Base-by-base conservation (phyloP, 2,888 invertebrate genomes). In the Pelosia muscerda region DNA sequence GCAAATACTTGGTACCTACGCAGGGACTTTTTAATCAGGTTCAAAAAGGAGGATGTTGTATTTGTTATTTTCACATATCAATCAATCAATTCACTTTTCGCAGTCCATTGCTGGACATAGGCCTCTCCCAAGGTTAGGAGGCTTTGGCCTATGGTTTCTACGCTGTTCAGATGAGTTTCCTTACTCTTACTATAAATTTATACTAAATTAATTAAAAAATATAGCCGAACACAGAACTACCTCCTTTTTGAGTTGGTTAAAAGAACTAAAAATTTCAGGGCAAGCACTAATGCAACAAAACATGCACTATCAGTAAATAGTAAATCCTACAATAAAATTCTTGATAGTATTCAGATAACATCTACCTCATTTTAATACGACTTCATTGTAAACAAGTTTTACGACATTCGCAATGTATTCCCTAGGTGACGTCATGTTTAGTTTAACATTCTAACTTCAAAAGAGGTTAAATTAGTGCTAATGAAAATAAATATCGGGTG, bases 401-500 rank as follows among this genome's bases (percentile, higher is more conserved):
- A 5, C 38, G 15, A 15, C 9, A 15, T 15, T 15, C 15, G 4
- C 42, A 42, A 19, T 42, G 6, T 42, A 42, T 42, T 42, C 1
- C 6, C 42, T 42, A 19, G 6, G 42, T 42, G 19, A n/a, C 54
- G 23, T 23, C 38, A 60, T 13, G 10, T 15, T 38, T 38, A 25
- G 42, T 42, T 19, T 10, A 26, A 4, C 22, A 34, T 15, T 15
- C 31, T 13, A 15, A 34, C 19, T 60, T 5, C 15, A 59, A 23
- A 26, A n/a, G n/a, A 26, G 11, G 6, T 25, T 22, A 9, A 23
- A 42, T 49, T 42, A 61, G 38, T n/a, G 5, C n/a, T 23, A 26
- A 69, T 68, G 28, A 64, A 60, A 63, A 66, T 34, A 68, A 61
- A 22, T 73, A 71, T 69, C 70, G 80, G 78, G 78, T 78, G 78